A percentile compares a stretch with the other conserved stretches of the same genome.
These are phyloP conservation scores for Phymorhynchus buccinoides DNA, from an alignment of 1,140 invertebrate genomes.

Conservation along the genomic window DNA sequence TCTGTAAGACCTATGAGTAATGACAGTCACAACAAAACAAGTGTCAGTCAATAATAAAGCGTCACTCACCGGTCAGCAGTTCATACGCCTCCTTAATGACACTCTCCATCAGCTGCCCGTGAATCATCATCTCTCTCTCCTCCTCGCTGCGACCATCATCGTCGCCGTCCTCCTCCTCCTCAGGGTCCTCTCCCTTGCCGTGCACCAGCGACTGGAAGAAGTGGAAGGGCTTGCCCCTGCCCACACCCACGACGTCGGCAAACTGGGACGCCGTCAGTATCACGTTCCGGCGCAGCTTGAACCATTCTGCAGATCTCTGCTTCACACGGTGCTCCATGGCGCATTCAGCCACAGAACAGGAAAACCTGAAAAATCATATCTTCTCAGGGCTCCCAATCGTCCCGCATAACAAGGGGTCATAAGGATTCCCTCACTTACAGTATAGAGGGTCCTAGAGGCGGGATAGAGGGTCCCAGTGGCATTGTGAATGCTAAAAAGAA, in stretches of 20 bases:
- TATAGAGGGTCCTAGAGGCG: too few species aligned
- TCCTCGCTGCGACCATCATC: not conserved
- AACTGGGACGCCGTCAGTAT: slow-evolving; percentile 58
- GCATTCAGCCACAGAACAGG: not conserved
- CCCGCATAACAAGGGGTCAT: too few species aligned
- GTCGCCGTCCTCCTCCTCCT: slow-evolving; percentile 34
- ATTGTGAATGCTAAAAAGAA: too few species aligned
- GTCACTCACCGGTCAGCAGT: slow-evolving; percentile 39
- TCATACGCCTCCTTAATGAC: slow-evolving; percentile 57
- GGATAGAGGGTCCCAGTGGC: too few species aligned
- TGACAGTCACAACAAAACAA: too few species aligned
- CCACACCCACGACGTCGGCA: slow-evolving; percentile 60
- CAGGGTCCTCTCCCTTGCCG: slow-evolving; percentile 33
- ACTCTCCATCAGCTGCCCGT: slow-evolving; percentile 50
- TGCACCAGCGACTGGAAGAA: slow-evolving; percentile 54
- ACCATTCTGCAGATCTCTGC: slow-evolving; percentile 58
- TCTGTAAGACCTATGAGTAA: too few species aligned
- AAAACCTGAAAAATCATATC: not conserved
- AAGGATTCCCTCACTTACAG: too few species aligned
- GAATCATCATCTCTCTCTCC: not conserved
- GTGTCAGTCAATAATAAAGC: not conserved
- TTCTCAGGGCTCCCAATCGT: too few species aligned
- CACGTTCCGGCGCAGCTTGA: slow-evolving; percentile 51
- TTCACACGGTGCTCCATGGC: slow-evolving; percentile 58
- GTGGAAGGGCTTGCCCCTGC: slow-evolving; percentile 57